Evolutionary conservation across 2,888 invertebrate genomes (phyloP).

Genomic region (Tupiocoris notatus): DNA sequence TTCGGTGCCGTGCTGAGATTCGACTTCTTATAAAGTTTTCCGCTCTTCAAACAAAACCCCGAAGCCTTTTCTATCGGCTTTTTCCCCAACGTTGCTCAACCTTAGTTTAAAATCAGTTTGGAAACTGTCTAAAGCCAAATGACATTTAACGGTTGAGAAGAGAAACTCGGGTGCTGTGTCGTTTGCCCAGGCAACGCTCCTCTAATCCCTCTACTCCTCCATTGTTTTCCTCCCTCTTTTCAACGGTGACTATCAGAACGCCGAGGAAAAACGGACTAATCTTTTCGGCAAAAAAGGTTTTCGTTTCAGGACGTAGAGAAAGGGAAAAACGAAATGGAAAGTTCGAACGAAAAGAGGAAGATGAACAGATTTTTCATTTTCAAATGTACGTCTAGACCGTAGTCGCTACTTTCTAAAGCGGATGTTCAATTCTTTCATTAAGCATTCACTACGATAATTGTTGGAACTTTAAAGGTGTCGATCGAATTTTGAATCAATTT

Average conservation of each 20-base stretch:
- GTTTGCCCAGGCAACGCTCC: neutral
- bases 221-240: conserved; percentile 19
- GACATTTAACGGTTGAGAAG: conserved; percentile 34
- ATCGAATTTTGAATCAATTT: no score
- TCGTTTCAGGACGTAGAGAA: neutral
- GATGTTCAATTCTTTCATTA: no score
- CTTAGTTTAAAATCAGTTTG: conserved; percentile 29
- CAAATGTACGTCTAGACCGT: no score
- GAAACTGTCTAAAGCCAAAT: conserved; percentile 32
- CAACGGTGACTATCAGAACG: neutral
- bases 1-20: neutral
- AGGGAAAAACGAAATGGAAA: neutral
- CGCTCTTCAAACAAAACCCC: conserved; percentile 14
- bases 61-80: conserved; percentile 13
- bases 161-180: neutral
- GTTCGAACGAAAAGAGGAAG: neutral
- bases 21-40: conserved; percentile 13
- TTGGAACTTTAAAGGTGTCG: no score
- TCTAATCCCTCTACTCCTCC: conserved; percentile 34
- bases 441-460: no score
- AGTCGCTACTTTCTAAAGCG: no score
- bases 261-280: conserved; percentile 35
- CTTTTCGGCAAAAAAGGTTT: neutral
- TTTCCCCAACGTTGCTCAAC: neutral
- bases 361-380: neutral